Conservation (phyloP, 1,140 invertebrate species). For the Apocrypta bakeri region DNA sequence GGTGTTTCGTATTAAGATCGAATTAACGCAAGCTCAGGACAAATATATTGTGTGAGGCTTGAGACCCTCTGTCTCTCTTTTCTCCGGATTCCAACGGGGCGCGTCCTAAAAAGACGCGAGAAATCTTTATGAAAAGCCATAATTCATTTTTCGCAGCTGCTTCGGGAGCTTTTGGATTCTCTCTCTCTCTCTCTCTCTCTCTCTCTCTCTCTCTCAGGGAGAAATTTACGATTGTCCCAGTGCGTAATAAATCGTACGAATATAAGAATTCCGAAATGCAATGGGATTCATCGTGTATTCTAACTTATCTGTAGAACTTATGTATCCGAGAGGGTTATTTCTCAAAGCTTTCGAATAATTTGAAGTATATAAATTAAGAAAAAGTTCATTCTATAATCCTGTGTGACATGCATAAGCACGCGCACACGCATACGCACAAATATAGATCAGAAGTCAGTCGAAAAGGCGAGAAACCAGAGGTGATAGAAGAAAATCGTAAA, state of each 20-base stretch:
- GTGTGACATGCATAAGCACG: neutral
- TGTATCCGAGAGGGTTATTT: neutral
- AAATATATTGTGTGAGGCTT: constrained; percentile 34
- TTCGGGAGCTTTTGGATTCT: constrained; percentile 38
- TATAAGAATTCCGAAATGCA: constrained; percentile 14
- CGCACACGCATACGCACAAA: neutral
- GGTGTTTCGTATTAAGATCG: constrained; percentile 36
- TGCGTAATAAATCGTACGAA: constrained; percentile 27
- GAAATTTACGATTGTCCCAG: constrained; percentile 35
- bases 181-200: no score
- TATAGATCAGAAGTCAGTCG: neutral
- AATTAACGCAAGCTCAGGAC: constrained; percentile 40
- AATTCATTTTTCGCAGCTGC: constrained; percentile 51
- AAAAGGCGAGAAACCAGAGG: constrained; percentile 8
- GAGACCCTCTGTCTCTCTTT: neutral
- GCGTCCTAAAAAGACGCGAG: constrained; percentile 34
- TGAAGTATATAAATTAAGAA: neutral
- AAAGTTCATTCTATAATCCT: neutral
- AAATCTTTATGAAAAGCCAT: constrained; percentile 51
- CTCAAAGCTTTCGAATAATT: neutral
- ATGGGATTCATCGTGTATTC: no score
- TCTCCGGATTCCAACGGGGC: neutral
- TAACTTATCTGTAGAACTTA: neutral
- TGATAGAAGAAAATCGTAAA: constrained; percentile 38
- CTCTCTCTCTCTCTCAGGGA: neutral